phyloP scores from a whole-genome alignment of 2,888 invertebrate species.

The Spilarctia lutea region DNA sequence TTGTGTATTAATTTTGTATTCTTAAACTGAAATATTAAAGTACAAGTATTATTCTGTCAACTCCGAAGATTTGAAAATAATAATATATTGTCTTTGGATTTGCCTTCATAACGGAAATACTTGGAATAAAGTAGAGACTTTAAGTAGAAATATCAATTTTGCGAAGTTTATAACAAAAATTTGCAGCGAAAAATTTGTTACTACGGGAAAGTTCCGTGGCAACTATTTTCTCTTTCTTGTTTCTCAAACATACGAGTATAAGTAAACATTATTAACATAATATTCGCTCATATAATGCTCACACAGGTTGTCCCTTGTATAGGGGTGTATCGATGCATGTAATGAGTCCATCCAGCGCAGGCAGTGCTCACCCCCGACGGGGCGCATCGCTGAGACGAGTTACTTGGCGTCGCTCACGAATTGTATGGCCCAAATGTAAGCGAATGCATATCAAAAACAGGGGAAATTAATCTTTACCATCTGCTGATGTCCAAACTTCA shows the following conservation, averaged over 20 bases:
- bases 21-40: not conserved
- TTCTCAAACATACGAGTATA: not conserved
- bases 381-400: slow-evolving; percentile 73
- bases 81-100: too few relatives aligned
- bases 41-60: not conserved
- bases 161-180: not conserved
- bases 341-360: slow-evolving; percentile 66
- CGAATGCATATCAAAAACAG: not conserved
- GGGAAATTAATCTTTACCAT: not conserved
- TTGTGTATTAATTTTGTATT: not conserved
- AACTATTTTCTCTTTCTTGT: not conserved
- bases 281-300: not conserved
- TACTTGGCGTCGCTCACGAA: slow-evolving; percentile 60
- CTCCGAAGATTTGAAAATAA: too few relatives aligned
- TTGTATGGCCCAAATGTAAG: slow-evolving; percentile 15
- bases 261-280: slow-evolving; percentile 18
- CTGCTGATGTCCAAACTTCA: too few relatives aligned
- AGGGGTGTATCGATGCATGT: slow-evolving; percentile 61
- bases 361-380: slow-evolving; percentile 44
- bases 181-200: too few relatives aligned
- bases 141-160: not conserved
- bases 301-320: slow-evolving; percentile 46
- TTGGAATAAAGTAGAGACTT: rapidly evolving
- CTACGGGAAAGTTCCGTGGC: too few relatives aligned
- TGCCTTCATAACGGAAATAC: not conserved